Base-by-base conservation (phyloP, 2,113 vertebrate species). In the Nicator chloris region DNA sequence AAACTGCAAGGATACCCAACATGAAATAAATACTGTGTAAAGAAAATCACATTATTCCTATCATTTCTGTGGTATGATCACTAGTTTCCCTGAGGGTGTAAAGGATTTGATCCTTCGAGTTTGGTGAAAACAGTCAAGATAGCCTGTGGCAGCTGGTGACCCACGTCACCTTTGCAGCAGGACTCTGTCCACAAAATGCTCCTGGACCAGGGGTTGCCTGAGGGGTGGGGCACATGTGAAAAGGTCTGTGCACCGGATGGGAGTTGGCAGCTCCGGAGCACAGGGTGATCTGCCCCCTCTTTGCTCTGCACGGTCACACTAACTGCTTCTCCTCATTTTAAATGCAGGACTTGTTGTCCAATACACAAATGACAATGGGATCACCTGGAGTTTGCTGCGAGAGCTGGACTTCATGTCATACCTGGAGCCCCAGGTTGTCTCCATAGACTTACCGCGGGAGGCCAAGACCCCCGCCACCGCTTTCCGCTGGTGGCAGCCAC, bases 401-500 rank as follows among this genome's bases (percentile, higher is more conserved):
- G 99, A 99, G 96, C 91, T 99, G 94, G 99, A 99, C 93, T 99
- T 99, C 92, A 98, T 98, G 97, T 99, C 99, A 0, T 99, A 99
- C 96, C 97, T 99, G 93, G 99, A 99, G 70, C 98, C 99, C 16
- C 99, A 99, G 95, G 98, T 99, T 49, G 98, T 99, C 68, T 99
- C 99, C 3, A 99, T 99, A 30, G 99, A 99, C 90, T 93, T 99
- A 23, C 99, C 99, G 12, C 97, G 98, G 53, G 97, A 98, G 28
- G 99, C 99, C 59, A 99, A 99, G 97, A 99, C 98, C 7, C 73
- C 98, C 1, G 98, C 99, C 80, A 99, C 99, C 0, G 98, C 99
- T 20, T 99, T 99, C 92, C 98, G 99, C 33, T 99, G 99, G 99
- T 99, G 99, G 99, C 99, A 99, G 91, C 99, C 99, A 2, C 99